A percentile compares a stretch with the other conserved stretches of the same genome.
Evolutionary conservation across 2,113 vertebrate genomes (phyloP).

Genomic region (Poecile atricapillus): DNA sequence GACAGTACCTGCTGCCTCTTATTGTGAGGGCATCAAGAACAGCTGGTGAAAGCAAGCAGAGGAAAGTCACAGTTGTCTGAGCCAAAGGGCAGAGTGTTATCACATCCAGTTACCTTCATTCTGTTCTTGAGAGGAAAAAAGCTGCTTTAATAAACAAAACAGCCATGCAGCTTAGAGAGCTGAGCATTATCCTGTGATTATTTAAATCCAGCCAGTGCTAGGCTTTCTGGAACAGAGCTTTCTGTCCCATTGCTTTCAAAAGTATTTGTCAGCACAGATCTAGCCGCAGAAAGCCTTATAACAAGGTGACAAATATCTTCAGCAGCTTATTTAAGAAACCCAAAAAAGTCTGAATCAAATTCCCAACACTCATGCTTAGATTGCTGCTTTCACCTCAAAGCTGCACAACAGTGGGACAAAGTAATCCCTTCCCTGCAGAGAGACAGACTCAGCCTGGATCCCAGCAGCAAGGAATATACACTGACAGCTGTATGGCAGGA

Average conservation of each 20-base stretch:
- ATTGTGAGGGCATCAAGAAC: not conserved
- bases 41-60: not conserved
- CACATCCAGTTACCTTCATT: not conserved
- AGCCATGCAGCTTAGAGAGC: not conserved
- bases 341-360: not conserved
- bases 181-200: not conserved
- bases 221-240: not conserved
- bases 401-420: not conserved
- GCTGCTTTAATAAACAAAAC: constrained; percentile 18
- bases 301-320: not conserved
- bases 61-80: not conserved
- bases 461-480: not conserved
- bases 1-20: not conserved
- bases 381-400: not conserved
- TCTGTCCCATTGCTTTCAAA: not conserved
- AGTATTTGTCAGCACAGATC: not conserved
- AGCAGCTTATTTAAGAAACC: not conserved
- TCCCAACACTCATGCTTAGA: not conserved
- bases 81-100: not conserved
- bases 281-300: not conserved
- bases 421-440: not conserved
- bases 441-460: not conserved
- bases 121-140: not conserved
- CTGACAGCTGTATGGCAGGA: not conserved
- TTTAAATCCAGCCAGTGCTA: not conserved